A percentile compares a stretch with the other conserved stretches of the same genome.
Conservation (phyloP, 2,797 vertebrate genomes). For the Morus bassanus region DNA sequence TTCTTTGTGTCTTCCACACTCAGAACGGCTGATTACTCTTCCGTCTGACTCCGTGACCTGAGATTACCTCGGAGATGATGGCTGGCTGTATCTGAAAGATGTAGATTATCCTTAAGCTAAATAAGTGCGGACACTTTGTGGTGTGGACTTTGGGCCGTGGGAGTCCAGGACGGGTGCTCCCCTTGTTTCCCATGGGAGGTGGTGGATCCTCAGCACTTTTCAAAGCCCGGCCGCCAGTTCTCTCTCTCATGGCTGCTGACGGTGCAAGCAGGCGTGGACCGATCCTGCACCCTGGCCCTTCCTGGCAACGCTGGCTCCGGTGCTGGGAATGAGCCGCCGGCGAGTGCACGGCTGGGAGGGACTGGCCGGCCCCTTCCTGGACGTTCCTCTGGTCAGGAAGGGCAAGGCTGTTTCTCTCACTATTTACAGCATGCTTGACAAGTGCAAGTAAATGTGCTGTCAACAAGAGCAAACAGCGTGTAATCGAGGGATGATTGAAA, state of each 20-base stretch:
- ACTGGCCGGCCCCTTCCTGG: neutral
- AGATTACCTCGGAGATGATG: slow-evolving; percentile 44
- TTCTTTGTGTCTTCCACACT: slow-evolving; percentile 65
- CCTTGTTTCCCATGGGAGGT: slow-evolving; percentile 17
- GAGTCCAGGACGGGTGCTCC: neutral
- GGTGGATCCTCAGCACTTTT: slow-evolving; percentile 32
- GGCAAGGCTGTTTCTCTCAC: slow-evolving; percentile 40
- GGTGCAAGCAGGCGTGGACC: neutral
- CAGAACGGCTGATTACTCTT: slow-evolving; percentile 56
- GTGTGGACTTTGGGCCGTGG: slow-evolving; percentile 3
- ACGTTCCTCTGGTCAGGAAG: neutral
- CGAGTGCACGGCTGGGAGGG: neutral
- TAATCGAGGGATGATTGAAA: slow-evolving; percentile 13
- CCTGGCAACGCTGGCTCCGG: slow-evolving; percentile 15
- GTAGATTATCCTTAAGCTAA: slow-evolving; percentile 54
- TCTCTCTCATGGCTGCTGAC: neutral
- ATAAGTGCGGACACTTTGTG: slow-evolving; percentile 25
- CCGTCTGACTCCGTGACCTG: slow-evolving; percentile 53
- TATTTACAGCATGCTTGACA: slow-evolving; percentile 39
- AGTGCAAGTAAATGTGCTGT: slow-evolving; percentile 63
- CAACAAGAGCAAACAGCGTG: slow-evolving; percentile 2
- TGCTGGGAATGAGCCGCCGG: neutral
- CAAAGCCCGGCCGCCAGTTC: neutral
- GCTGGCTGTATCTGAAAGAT: slow-evolving; percentile 50
- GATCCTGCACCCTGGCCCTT: neutral